Conservation (phyloP, 2,113 vertebrate species). For the Forbesichthys agassizii region DNA sequence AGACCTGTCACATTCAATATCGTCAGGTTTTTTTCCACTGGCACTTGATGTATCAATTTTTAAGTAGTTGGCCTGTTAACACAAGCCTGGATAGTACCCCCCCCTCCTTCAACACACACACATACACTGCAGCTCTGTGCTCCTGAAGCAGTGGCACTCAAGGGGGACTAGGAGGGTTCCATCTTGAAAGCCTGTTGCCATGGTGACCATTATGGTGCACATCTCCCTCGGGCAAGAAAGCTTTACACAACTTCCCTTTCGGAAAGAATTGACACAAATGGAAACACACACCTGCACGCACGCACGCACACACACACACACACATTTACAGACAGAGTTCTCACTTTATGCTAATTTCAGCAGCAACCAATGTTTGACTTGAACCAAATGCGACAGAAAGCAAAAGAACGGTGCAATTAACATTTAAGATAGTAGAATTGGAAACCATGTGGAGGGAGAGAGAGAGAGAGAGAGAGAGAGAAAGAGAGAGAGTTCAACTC, state of each 20-base stretch:
- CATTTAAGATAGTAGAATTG: conserved; percentile 25
- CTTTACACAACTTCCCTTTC: conserved; percentile 66
- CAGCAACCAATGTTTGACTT: conserved; percentile 52
- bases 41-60: conserved; percentile 76
- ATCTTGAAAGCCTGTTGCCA: conserved; percentile 77
- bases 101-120: background rate
- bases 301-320: conserved; percentile 28
- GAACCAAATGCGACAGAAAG: conserved; percentile 36
- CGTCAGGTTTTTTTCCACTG: conserved; percentile 68
- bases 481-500: background rate
- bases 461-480: background rate
- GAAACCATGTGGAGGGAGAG: conserved; percentile 3
- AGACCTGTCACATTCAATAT: conserved; percentile 66
- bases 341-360: conserved; percentile 46
- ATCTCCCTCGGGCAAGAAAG: conserved; percentile 66
- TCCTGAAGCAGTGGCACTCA: conserved; percentile 63
- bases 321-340: conserved; percentile 11
- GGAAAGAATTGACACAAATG: conserved; percentile 16
- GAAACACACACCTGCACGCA: background rate
- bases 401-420: conserved; percentile 48
- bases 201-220: conserved; percentile 76
- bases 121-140: conserved; percentile 40
- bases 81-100: conserved; percentile 27
- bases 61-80: conserved; percentile 64
- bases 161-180: conserved; percentile 67